phyloP scores from a whole-genome alignment of 1,140 invertebrate species.

The Hyposmocoma kahamanoa region DNA sequence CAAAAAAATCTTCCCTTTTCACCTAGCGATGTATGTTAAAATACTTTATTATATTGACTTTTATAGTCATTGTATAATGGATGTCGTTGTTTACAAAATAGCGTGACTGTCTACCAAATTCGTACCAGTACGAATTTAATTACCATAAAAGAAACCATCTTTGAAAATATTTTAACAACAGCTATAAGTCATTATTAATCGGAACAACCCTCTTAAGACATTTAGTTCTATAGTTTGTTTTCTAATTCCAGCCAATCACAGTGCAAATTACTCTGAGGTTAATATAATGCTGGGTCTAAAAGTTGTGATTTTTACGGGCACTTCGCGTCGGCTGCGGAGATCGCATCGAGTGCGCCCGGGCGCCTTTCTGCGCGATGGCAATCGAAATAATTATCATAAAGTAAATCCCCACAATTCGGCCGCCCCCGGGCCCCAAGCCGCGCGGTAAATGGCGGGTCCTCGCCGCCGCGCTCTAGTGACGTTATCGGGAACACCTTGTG shows the following conservation, averaged over 20 bases:
- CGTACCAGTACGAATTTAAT: too few species aligned
- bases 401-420: conserved; percentile 58
- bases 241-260: conserved; percentile 26
- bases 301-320: conserved; percentile 38
- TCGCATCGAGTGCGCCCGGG: conserved; percentile 26
- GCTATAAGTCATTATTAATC: conserved; percentile 8
- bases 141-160: too few species aligned
- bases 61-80: too few species aligned
- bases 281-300: conserved; percentile 25
- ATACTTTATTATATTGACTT: too few species aligned
- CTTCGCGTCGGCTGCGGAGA: conserved; percentile 23
- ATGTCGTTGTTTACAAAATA: too few species aligned
- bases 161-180: too few species aligned
- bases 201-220: conserved; percentile 9
- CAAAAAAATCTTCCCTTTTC: too few species aligned
- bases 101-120: too few species aligned
- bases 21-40: too few species aligned
- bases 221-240: conserved; percentile 15
- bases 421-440: conserved; percentile 33
- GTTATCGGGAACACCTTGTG: conserved; percentile 16
- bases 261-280: conserved; percentile 23
- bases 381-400: conserved; percentile 68
- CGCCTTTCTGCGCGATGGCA: conserved; percentile 48
- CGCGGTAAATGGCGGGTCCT: conserved; percentile 39
- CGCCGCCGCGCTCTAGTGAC: conserved; percentile 30